phyloP scores from a whole-genome alignment of 1,140 invertebrate species.

The Cherax destructor region DNA sequence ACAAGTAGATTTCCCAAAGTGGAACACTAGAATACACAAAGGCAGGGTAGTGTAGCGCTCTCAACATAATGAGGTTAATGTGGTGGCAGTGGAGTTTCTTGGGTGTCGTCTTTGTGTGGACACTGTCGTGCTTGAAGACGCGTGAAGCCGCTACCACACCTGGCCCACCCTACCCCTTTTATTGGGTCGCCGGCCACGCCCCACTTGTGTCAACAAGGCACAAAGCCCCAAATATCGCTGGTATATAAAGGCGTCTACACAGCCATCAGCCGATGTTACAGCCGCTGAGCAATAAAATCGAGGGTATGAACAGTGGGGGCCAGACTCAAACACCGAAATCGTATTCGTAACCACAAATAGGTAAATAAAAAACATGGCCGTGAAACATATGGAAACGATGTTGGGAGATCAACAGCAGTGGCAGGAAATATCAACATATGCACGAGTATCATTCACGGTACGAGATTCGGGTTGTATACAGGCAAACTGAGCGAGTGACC shows the following conservation, averaged over 20 bases:
- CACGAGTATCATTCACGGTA: too few species aligned
- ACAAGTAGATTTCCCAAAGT: not conserved
- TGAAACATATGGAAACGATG: too few species aligned
- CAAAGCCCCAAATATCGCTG: conserved; percentile 40
- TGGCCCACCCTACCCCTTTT: too few species aligned
- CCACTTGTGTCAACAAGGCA: conserved; percentile 48
- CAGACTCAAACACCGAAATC: too few species aligned
- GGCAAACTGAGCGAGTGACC: too few species aligned
- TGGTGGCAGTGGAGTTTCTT: conserved; percentile 13
- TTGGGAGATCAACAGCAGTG: too few species aligned
- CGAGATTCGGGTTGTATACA: too few species aligned
- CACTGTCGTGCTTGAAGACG: conserved; percentile 43
- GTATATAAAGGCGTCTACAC: conserved; percentile 36
- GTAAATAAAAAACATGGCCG: too few species aligned
- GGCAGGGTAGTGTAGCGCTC: conserved; percentile 34
- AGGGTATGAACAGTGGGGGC: not conserved
- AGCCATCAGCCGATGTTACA: conserved; percentile 30
- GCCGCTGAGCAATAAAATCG: conserved; percentile 22
- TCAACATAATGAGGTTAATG: conserved; percentile 41
- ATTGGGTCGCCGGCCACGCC: conserved; percentile 8
- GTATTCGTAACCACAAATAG: too few species aligned
- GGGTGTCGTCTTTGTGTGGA: conserved; percentile 37
- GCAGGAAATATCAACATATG: too few species aligned
- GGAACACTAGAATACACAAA: conserved; percentile 43
- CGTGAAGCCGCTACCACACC: not conserved